Conservation (phyloP, 1,140 invertebrate species). For the Aphidius ervi region DNA sequence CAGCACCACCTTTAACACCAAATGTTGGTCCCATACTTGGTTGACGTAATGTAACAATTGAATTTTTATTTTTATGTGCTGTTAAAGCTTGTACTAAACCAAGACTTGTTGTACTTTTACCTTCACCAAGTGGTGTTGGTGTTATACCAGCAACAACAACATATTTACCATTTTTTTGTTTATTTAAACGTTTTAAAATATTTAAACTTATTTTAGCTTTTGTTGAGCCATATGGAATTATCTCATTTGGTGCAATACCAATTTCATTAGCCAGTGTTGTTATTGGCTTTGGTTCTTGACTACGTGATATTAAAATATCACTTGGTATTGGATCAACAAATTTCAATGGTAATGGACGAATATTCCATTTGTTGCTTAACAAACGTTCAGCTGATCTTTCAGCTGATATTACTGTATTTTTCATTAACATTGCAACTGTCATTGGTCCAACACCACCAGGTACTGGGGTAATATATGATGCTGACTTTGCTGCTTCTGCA, state of each 20-base stretch:
- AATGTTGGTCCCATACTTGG: conserved; percentile 98
- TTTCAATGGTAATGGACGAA: conserved; percentile 60
- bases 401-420: conserved; percentile 88
- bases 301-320: conserved; percentile 85
- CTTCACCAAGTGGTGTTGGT: conserved; percentile 94
- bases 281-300: conserved; percentile 86
- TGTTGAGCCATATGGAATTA: conserved; percentile 86
- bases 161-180: conserved; percentile 80
- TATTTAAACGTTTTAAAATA: conserved; percentile 71
- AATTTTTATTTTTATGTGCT: conserved; percentile 79
- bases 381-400: conserved; percentile 58
- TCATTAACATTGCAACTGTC: conserved; percentile 97
- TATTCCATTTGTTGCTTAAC: conserved; percentile 60
- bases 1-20: conserved; percentile 95
- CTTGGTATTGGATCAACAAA: conserved; percentile 69
- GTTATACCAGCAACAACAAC: conserved; percentile 96
- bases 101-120: conserved; percentile 94
- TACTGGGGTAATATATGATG: conserved; percentile 91
- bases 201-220: conserved; percentile 93
- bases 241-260: conserved; percentile 74
- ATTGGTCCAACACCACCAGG: conserved; percentile 98
- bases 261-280: conserved; percentile 75
- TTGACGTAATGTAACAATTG: conserved; percentile 94
- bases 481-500: conserved; percentile 71
- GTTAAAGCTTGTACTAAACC: conserved; percentile 90